phyloP scores from a whole-genome alignment of 2,797 vertebrate species.

The Emys orbicularis region DNA sequence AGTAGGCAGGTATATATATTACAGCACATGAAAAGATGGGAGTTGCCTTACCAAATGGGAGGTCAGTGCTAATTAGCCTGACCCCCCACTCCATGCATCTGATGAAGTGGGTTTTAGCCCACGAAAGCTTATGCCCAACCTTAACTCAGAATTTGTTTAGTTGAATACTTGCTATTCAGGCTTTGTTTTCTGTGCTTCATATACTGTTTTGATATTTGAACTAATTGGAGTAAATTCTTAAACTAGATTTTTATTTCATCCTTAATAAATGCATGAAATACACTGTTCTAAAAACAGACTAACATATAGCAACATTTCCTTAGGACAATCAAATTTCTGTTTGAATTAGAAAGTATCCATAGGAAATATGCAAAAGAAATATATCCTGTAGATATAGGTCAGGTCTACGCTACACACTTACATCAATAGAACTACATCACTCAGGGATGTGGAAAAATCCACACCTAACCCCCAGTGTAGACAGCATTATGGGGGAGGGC shows the following conservation, averaged over 20 bases:
- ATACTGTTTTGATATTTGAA: constrained; percentile 6
- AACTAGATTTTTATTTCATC: background rate
- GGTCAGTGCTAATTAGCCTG: too few relatives aligned
- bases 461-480: background rate
- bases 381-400: background rate
- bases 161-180: constrained; percentile 23
- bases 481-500: background rate
- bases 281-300: background rate
- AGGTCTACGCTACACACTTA: background rate
- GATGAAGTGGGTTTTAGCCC: too few relatives aligned
- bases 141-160: constrained; percentile 1
- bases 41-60: too few relatives aligned
- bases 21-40: too few relatives aligned
- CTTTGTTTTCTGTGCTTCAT: background rate
- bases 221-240: constrained; percentile 47
- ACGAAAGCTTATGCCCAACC: too few relatives aligned
- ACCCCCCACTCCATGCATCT: too few relatives aligned
- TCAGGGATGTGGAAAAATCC: background rate
- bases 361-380: background rate
- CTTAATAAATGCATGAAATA: background rate
- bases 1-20: too few relatives aligned
- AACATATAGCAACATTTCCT: background rate
- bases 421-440: background rate
- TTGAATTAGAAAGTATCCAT: background rate
- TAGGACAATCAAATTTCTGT: background rate